These are phyloP conservation scores for Drosophila nebulosa DNA, from an alignment of 1,140 invertebrate species.

Conservation along the genomic window DNA sequence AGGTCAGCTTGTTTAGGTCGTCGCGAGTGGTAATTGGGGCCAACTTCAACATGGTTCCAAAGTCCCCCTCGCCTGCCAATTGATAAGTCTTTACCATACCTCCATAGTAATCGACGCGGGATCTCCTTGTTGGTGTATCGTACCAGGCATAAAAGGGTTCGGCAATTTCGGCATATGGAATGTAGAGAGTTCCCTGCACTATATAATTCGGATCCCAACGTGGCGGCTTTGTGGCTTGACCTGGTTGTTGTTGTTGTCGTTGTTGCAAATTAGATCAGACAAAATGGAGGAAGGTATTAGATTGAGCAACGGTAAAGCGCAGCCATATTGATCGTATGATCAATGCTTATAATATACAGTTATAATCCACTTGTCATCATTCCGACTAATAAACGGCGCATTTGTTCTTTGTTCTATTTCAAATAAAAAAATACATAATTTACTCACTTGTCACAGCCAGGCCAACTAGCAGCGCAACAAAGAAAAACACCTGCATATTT, in stretches of 20 bases:
- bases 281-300: slow-evolving; percentile 16
- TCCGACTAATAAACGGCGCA: background rate
- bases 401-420: slow-evolving; percentile 27
- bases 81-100: slow-evolving; percentile 96
- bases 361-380: background rate
- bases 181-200: slow-evolving; percentile 88
- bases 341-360: too few species aligned
- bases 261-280: background rate
- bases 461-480: slow-evolving; percentile 40
- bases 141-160: slow-evolving; percentile 95
- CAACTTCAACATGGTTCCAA: slow-evolving; percentile 91
- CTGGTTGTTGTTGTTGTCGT: slow-evolving; percentile 9
- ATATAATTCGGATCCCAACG: slow-evolving; percentile 87
- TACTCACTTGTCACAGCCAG: slow-evolving; percentile 54
- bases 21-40: slow-evolving; percentile 91
- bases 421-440: background rate
- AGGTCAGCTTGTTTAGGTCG: slow-evolving; percentile 87
- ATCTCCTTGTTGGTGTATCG: slow-evolving; percentile 87
- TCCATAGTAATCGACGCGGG: slow-evolving; percentile 97
- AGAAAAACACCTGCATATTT: slow-evolving; percentile 51
- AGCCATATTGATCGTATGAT: slow-evolving; percentile 48
- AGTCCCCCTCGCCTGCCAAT: slow-evolving; percentile 84
- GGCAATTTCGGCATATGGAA: slow-evolving; percentile 96
- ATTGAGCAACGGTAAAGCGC: slow-evolving; percentile 45
- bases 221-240: slow-evolving; percentile 82